Conservation (phyloP, 2,888 invertebrate genomes). For the Mythimna impura region DNA sequence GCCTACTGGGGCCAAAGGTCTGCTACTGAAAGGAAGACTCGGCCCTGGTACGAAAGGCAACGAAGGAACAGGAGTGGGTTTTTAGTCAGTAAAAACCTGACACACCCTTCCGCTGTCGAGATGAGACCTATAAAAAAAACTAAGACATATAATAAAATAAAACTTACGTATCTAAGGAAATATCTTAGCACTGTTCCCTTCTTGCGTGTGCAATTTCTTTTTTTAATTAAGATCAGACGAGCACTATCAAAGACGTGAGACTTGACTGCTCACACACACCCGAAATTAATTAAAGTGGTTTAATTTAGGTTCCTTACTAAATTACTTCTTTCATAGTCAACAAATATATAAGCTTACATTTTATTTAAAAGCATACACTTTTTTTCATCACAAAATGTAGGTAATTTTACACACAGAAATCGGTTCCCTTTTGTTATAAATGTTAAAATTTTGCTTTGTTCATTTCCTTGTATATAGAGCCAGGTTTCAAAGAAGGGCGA, state of each 20-base stretch:
- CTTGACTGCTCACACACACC: background rate
- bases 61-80: too few relatives aligned
- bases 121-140: too few relatives aligned
- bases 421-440: slow-evolving; percentile 26
- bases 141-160: too few relatives aligned
- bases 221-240: slow-evolving; percentile 5
- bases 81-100: too few relatives aligned
- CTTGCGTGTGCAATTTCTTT: background rate
- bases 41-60: too few relatives aligned
- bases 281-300: background rate
- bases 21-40: too few relatives aligned
- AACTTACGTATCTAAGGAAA: too few relatives aligned
- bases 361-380: slow-evolving; percentile 5
- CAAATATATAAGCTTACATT: background rate
- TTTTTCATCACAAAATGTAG: background rate
- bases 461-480: slow-evolving; percentile 5
- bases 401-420: slow-evolving; percentile 11
- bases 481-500: slow-evolving; percentile 8
- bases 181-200: background rate
- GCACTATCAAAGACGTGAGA: slow-evolving; percentile 2
- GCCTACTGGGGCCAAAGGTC: too few relatives aligned
- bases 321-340: background rate
- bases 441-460: slow-evolving; percentile 11
- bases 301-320: background rate
- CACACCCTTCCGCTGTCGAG: too few relatives aligned